These are phyloP conservation scores for Pteronotus mesoamericanus DNA, from an alignment of 2,797 vertebrate species.

Conservation along the genomic window DNA sequence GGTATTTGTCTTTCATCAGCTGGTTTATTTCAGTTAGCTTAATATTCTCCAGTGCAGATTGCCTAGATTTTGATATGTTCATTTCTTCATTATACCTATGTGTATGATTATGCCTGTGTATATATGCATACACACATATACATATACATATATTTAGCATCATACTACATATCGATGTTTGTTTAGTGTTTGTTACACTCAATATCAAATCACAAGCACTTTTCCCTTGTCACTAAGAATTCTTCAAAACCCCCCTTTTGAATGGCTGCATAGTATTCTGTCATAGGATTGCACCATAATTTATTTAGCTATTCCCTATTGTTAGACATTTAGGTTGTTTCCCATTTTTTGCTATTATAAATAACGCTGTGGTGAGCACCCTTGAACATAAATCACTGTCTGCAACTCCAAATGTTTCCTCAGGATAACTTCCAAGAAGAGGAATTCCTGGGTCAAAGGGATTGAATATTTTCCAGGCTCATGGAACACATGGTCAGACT, in stretches of 20 bases:
- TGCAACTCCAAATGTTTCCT: constrained; percentile 38
- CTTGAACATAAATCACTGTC: constrained; percentile 64
- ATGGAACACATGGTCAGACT: neutral
- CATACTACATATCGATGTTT: neutral
- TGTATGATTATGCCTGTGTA: neutral
- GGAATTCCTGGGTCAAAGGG: constrained; percentile 33
- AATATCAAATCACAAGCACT: neutral
- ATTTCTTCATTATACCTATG: neutral
- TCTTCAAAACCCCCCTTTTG: neutral
- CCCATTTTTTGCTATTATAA: constrained; percentile 27
- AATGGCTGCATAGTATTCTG: neutral
- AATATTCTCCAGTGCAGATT: too few species aligned
- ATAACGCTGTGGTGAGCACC: neutral
- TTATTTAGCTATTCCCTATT: neutral
- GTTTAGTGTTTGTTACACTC: neutral
- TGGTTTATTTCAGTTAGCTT: too few species aligned
- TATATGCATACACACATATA: neutral
- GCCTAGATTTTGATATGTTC: neutral
- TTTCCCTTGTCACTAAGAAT: neutral
- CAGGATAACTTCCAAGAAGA: constrained; percentile 47
- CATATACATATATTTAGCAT: neutral
- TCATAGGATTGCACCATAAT: neutral
- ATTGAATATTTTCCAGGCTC: constrained; percentile 44
- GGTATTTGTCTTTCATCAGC: too few species aligned
- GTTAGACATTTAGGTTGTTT: constrained; percentile 8